Conservation (phyloP, 92 coral and sea anemone species). For the Blastomussa wellsi region DNA sequence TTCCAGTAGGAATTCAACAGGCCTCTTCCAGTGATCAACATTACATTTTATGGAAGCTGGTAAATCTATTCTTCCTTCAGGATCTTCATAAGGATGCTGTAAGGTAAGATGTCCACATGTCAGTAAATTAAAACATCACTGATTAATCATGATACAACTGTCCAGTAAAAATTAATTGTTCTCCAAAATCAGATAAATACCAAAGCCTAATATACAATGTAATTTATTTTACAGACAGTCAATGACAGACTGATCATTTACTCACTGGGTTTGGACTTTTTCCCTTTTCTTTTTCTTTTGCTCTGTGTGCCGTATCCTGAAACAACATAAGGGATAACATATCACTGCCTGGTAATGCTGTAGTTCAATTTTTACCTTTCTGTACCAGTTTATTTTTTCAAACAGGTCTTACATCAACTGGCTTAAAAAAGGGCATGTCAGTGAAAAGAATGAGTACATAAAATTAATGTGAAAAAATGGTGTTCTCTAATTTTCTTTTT, state of each 20-base stretch:
- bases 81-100: conserved; percentile 98
- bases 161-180: neutral
- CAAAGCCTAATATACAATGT: too few species aligned
- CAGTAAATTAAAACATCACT: neutral
- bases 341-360: too few species aligned
- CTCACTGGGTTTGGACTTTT: conserved; percentile 98
- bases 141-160: neutral
- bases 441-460: too few species aligned
- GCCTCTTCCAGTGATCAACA: conserved; percentile 99
- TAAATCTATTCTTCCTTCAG: conserved; percentile 92
- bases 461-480: too few species aligned
- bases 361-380: too few species aligned
- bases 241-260: neutral
- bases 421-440: too few species aligned
- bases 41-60: conserved; percentile 69
- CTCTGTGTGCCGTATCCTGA: conserved; percentile 92
- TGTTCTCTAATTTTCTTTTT: too few species aligned
- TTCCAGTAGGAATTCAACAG: conserved; percentile 85
- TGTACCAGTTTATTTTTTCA: too few species aligned
- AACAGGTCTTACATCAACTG: too few species aligned
- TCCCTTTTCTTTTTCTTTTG: conserved; percentile 97
- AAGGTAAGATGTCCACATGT: neutral
- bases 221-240: too few species aligned
- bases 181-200: neutral
- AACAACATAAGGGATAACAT: neutral